Evolutionary conservation across 2,888 invertebrate genomes (phyloP), one percentile per base, ranked within the genome.

Genomic region (Andrena trimmerana): DNA sequence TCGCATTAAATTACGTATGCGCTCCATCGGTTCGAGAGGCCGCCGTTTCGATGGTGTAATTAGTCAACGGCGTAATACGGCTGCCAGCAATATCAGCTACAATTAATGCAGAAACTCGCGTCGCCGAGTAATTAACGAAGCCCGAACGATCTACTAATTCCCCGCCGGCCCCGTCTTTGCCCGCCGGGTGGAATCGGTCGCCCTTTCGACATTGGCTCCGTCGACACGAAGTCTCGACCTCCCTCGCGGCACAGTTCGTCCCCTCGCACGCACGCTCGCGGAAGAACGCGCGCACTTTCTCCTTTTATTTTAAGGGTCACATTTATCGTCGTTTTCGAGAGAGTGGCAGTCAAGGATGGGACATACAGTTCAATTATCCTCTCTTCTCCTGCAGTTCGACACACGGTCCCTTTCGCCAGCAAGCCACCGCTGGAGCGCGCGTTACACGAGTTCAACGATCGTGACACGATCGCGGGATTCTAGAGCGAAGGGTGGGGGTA

Each of bases 1-100:
- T 83, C 79, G 78, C 84, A 81, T 88, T 84, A 88, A 89, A 88
- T 88, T 88, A 84, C 88, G 81, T 69, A 83, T 83, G 83, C 84
- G 84, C 86, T 74, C 78, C 81, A 79, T 89, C 84, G 83, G 74
- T 72, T 81, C 73, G 85, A 66, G 77, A 33, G 66, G 48, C 59
- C 75, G 67, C 65, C 69, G 78, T 79, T 84, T 80, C 69, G 88
- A 75, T 73, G 80, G 80, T 68, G 77, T 78, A 81, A 85, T 84
- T 85, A 85, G 85, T 73, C 75, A 75, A 75, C 78, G 78, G 62
- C 81, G 81, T 84, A 87, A 88, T 89, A 85, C 75, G 88, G 67
- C 78, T 75, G 69, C 74, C 82, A 67, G 83, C 81, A 88, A 89
- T 87, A 77, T 77, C 42, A 86, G 83, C 78, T 78, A 85, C 70